These are phyloP conservation scores for Oryzias celebensis DNA, from an alignment of 2,113 vertebrate species.

Conservation along the genomic window DNA sequence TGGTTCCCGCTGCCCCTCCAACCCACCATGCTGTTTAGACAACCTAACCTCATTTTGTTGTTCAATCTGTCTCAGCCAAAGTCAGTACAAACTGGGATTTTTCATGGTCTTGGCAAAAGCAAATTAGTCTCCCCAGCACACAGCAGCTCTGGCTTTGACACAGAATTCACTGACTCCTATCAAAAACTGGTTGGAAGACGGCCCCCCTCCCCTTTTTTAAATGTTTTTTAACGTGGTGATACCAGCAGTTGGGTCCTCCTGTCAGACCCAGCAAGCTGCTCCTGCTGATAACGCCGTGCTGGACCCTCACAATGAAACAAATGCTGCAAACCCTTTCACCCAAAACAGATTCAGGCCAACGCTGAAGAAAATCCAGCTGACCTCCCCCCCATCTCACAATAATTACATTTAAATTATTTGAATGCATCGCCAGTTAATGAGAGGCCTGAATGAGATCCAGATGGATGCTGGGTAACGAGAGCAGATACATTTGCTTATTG, in stretches of 20 bases:
- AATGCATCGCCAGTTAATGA: slow-evolving; percentile 54
- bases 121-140: slow-evolving; percentile 55
- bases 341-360: slow-evolving; percentile 28
- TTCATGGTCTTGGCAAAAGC: slow-evolving; percentile 43
- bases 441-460: slow-evolving; percentile 32
- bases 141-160: slow-evolving; percentile 36
- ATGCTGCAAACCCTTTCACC: slow-evolving; percentile 57
- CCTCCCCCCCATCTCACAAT: slow-evolving; percentile 46
- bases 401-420: slow-evolving; percentile 55
- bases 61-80: slow-evolving; percentile 43
- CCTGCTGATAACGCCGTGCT: slow-evolving; percentile 51
- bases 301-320: slow-evolving; percentile 48
- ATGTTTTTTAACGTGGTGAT: slow-evolving; percentile 15
- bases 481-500: slow-evolving; percentile 13
- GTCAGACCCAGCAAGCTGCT: slow-evolving; percentile 62
- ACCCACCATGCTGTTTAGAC: slow-evolving; percentile 18
- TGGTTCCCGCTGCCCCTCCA: slow-evolving; percentile 10
- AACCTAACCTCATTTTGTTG: slow-evolving; percentile 40
- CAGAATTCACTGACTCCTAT: slow-evolving; percentile 56
- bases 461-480: slow-evolving; percentile 37
- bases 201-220: slow-evolving; percentile 10
- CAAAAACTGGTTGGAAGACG: slow-evolving; percentile 57
- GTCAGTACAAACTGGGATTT: slow-evolving; percentile 55
- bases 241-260: slow-evolving; percentile 44
- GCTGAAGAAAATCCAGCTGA: slow-evolving; percentile 50